phyloP scores from a whole-genome alignment of 2,797 vertebrate species.

The Sternarchorhynchus goeldii region DNA sequence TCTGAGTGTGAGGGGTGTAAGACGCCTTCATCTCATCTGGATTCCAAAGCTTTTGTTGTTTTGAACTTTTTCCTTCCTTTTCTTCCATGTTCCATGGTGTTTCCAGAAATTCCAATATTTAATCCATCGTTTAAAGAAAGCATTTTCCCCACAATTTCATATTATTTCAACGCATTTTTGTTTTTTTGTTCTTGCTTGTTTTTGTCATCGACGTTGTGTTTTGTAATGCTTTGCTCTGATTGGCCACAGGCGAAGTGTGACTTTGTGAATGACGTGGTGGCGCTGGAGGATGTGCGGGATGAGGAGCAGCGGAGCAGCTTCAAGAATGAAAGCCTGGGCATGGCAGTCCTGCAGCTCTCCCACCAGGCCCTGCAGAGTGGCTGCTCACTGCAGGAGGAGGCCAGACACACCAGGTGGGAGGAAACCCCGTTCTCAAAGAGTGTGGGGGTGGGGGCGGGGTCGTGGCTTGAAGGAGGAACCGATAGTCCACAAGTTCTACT shows the following conservation, averaged over 20 bases:
- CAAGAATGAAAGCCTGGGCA: slow-evolving; percentile 91
- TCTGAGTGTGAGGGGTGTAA: too few relatives aligned
- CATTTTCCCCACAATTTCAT: too few relatives aligned
- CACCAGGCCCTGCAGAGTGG: slow-evolving; percentile 75
- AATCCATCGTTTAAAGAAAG: too few relatives aligned
- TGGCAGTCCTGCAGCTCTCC: slow-evolving; percentile 91
- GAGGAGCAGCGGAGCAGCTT: slow-evolving; percentile 81
- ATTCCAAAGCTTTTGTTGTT: too few relatives aligned
- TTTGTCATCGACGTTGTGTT: too few relatives aligned
- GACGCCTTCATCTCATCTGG: too few relatives aligned
- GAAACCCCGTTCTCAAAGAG: too few relatives aligned
- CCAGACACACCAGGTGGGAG: slow-evolving; percentile 79
- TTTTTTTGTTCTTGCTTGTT: too few relatives aligned
- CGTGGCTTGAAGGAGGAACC: background rate
- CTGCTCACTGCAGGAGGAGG: slow-evolving; percentile 80
- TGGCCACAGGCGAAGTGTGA: slow-evolving; percentile 82
- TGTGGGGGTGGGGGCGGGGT: too few relatives aligned
- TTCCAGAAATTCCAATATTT: too few relatives aligned
- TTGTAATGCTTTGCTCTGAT: background rate
- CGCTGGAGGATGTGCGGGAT: slow-evolving; percentile 71
- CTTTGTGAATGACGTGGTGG: slow-evolving; percentile 84
- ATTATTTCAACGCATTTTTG: too few relatives aligned
- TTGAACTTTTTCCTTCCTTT: too few relatives aligned
- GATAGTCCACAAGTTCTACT: background rate
- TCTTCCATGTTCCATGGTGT: background rate